Percentiles rank a stretch among this genome's conserved stretches.
These are phyloP conservation scores for Antigone vipio DNA, from an alignment of 2,113 vertebrate genomes.

Conservation along the genomic window DNA sequence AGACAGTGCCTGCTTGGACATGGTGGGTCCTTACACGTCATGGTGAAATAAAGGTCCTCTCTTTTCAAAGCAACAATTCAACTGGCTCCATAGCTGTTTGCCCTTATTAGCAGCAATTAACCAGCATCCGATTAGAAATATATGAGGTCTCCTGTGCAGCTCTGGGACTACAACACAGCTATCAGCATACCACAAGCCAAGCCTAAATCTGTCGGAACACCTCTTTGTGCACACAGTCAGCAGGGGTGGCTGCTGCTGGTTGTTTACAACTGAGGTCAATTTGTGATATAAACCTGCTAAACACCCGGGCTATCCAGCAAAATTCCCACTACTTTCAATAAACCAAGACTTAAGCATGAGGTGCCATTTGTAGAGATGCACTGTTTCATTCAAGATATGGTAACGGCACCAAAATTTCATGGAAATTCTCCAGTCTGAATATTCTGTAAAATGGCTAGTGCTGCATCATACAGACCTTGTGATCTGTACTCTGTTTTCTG, in stretches of 20 bases:
- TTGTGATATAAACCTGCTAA: not conserved
- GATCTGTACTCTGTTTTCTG: not conserved
- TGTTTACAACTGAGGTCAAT: not conserved
- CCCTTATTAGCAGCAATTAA: not conserved
- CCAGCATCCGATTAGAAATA: not conserved
- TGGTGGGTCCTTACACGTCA: not conserved
- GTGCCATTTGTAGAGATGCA: not conserved
- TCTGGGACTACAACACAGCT: not conserved
- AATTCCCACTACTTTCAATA: not conserved
- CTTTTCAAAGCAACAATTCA: not conserved
- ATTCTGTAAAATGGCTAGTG: not conserved
- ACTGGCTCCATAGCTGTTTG: not conserved
- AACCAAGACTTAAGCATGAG: not conserved
- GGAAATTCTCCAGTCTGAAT: not conserved
- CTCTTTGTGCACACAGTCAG: not conserved
- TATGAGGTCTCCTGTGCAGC: not conserved
- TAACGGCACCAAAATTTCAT: not conserved
- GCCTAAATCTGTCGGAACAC: not conserved
- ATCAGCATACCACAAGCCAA: rapidly evolving
- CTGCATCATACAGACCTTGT: not conserved
- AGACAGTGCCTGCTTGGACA: not conserved
- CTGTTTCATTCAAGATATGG: not conserved
- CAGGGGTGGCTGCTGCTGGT: not conserved
- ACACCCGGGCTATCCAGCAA: not conserved
- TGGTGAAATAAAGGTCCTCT: not conserved